phyloP scores from a whole-genome alignment of 2,888 invertebrate species.

The Lysandra bellargus region DNA sequence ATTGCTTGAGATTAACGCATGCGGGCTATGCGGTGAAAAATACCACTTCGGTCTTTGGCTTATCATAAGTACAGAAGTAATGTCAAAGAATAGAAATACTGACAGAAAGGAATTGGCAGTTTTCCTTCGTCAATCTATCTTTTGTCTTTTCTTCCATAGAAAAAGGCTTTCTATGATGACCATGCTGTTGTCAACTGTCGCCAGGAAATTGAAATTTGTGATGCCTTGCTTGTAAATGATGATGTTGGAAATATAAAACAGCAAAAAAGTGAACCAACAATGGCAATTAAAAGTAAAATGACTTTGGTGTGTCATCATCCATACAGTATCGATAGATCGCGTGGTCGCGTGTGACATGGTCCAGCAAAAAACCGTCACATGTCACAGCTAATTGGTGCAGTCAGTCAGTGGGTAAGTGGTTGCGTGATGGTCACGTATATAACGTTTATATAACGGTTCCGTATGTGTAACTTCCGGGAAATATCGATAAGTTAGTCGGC shows the following conservation, averaged over 20 bases:
- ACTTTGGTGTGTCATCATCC: not conserved
- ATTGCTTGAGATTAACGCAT: not conserved
- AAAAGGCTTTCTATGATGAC: not conserved
- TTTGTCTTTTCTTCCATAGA: not conserved
- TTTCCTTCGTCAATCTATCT: too few relatives aligned
- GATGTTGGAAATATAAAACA: not conserved
- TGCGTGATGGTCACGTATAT: conserved; percentile 23
- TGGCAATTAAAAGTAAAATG: conserved; percentile 3
- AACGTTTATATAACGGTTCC: conserved; percentile 25
- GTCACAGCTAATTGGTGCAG: conserved; percentile 39
- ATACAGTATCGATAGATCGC: conserved; percentile 1
- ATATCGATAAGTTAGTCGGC: not conserved
- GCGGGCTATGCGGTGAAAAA: not conserved
- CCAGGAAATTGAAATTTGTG: not conserved
- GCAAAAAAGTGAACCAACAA: not conserved
- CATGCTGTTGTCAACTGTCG: not conserved
- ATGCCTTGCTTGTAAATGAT: not conserved
- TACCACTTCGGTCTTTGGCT: not conserved
- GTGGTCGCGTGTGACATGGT: conserved; percentile 21
- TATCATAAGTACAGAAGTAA: not conserved
- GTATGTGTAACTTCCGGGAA: conserved; percentile 24
- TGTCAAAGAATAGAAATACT: too few relatives aligned
- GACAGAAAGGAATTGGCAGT: too few relatives aligned
- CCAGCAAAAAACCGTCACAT: conserved; percentile 30
- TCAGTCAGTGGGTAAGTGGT: conserved; percentile 53